phyloP scores from a whole-genome alignment of 2,888 invertebrate species.

The Stictocephala bisonia region DNA sequence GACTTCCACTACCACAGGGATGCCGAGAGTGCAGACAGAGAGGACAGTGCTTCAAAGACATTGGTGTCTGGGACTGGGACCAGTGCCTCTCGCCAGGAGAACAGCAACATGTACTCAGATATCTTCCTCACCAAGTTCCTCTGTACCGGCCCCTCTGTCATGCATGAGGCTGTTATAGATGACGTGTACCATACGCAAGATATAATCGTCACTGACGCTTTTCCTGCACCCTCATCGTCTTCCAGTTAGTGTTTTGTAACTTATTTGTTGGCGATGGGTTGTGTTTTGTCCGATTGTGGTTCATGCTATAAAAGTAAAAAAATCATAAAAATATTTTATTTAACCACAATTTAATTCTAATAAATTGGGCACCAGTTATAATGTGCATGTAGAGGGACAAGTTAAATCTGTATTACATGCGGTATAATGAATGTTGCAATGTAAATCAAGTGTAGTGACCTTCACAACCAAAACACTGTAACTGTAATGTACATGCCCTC shows the following conservation, averaged over 20 bases:
- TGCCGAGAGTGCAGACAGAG: conserved; percentile 34
- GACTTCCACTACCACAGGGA: conserved; percentile 73
- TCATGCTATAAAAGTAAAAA: too few species aligned
- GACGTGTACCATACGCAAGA: conserved; percentile 49
- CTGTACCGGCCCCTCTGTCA: conserved; percentile 62
- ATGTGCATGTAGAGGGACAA: too few species aligned
- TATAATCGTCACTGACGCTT: conserved; percentile 11
- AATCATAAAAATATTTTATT: too few species aligned
- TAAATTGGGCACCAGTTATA: too few species aligned
- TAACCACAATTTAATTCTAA: too few species aligned
- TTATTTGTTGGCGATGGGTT: too few species aligned
- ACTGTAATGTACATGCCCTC: too few species aligned
- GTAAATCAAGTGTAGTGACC: too few species aligned
- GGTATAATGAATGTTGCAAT: too few species aligned
- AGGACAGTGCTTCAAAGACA: conserved; percentile 61
- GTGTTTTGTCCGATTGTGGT: too few species aligned
- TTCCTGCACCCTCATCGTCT: conserved; percentile 38
- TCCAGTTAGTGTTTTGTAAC: neutral
- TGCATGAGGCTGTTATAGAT: conserved; percentile 61
- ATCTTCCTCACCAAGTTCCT: conserved; percentile 64
- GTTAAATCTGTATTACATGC: too few species aligned
- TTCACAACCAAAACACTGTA: too few species aligned
- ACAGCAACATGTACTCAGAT: conserved; percentile 62
- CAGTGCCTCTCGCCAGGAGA: conserved; percentile 64
- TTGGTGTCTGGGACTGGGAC: conserved; percentile 67